These are phyloP conservation scores for Latheticus oryzae DNA, from an alignment of 2,888 invertebrate species.

Conservation along the genomic window DNA sequence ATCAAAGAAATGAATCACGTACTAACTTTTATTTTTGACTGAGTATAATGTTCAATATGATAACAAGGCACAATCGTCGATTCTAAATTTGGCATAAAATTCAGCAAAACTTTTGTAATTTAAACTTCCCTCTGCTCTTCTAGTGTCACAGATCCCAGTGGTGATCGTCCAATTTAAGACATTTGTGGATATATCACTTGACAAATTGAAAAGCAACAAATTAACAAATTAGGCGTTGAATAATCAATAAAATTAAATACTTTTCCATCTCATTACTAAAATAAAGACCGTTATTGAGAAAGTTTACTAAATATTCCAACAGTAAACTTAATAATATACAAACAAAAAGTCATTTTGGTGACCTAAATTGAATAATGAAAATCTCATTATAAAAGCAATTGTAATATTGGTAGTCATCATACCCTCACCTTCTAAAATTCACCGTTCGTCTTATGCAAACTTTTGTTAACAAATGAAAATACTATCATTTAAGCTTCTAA, in stretches of 20 bases:
- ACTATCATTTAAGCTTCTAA: constrained; percentile 23
- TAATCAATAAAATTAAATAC: constrained; percentile 9
- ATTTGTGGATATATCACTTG: constrained; percentile 22
- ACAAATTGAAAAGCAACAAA: constrained; percentile 12
- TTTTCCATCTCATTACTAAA: constrained; percentile 6
- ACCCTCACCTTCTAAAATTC: constrained; percentile 18
- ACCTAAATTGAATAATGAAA: constrained; percentile 27
- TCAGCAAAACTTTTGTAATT: constrained; percentile 28
- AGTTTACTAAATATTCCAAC: constrained; percentile 14
- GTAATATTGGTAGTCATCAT: constrained; percentile 17
- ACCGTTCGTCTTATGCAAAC: constrained; percentile 1
- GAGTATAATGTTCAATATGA: constrained; percentile 4
- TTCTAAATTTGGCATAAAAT: constrained; percentile 17
- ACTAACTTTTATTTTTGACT: not conserved
- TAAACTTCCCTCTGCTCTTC: constrained; percentile 17
- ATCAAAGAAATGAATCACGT: constrained; percentile 1
- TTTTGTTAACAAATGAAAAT: constrained; percentile 9
- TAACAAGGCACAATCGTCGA: constrained; percentile 7
- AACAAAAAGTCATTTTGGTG: constrained; percentile 20
- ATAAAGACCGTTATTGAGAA: constrained; percentile 4
- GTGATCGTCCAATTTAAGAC: constrained; percentile 23
- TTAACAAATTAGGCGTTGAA: constrained; percentile 17
- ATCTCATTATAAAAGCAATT: constrained; percentile 18
- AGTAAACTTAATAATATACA: constrained; percentile 7
- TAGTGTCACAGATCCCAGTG: constrained; percentile 23